Conservation (phyloP, 2,113 vertebrate genomes). For the Corapipo altera region DNA sequence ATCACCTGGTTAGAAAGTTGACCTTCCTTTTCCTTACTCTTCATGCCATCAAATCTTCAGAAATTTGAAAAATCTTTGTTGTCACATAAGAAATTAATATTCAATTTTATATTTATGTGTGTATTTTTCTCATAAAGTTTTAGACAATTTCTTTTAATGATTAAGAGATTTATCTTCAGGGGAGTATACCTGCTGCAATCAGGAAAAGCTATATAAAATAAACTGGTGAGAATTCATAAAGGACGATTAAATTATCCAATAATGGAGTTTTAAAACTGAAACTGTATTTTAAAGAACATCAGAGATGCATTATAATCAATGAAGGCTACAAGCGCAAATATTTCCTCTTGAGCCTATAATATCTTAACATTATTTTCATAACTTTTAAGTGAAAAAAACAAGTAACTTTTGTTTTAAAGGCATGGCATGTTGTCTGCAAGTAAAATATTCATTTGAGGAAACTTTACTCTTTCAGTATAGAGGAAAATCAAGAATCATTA, state of each 20-base stretch:
- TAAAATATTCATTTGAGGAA: background rate
- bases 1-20: background rate
- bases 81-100: background rate
- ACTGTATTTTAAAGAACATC: background rate
- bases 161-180: background rate
- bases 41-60: background rate
- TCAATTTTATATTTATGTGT: background rate
- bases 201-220: background rate
- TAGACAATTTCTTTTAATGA: background rate
- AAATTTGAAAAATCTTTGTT: background rate
- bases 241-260: background rate
- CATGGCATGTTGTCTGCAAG: accelerated
- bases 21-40: background rate
- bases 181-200: background rate
- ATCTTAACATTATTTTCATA: background rate
- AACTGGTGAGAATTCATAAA: background rate
- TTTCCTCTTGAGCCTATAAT: background rate
- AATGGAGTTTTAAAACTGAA: background rate
- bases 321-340: background rate
- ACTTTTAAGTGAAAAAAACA: background rate
- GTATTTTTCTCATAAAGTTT: background rate
- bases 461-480: background rate
- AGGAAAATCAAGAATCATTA: constrained; percentile 22
- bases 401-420: background rate
- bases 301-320: background rate